Evolutionary conservation across 2,113 vertebrate genomes (phyloP), one percentile per base, ranked within the genome.

Genomic region (Heptranchias perlo): DNA sequence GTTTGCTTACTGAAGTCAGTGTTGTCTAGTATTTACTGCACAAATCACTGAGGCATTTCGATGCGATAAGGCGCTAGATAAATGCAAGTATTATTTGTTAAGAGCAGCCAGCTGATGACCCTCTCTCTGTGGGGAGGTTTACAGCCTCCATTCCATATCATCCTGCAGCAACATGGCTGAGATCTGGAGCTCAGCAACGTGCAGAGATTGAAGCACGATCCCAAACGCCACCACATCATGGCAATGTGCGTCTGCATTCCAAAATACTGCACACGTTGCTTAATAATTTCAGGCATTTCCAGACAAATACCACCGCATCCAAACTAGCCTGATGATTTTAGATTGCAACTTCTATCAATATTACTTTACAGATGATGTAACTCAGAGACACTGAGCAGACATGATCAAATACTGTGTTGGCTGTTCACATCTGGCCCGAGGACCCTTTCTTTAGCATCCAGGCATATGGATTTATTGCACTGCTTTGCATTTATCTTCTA

Each of bases 401-500:
- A 69, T 47, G 44, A 95, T 69, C 47, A 95, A 95, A 95, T 16
- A 49, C 44, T 49, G 39, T 47, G 64, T 31, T 69, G n/a, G 65
- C 65, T 95, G 44, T 3, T 69, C 47, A 52, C 94, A 95, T 69
- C 94, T 95, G 94, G 64, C 39, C 65, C 65, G 35, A 49, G 39
- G 47, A 69, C 39, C 64, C 62, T 47, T 35, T 69, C 5, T 21
- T 5, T 49, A 49, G 94, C 25, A 52, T 35, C 65, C 94, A 95
- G 39, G 28, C 64, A 95, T 18, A 28, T 95, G 93, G 64, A 69
- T 95, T 69, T 58, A 52, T 10, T 95, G 64, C 64, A 31, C 25
- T 52, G 28, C 28, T 49, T 95, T 95, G 94, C 94, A 95, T 95
- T 73, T 67, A 95, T 69, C 39, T 95, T 91, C 52, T 23, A 67